A percentile compares a stretch with the other conserved stretches of the same genome.
Conservation (phyloP, 2,888 invertebrate genomes). For the Mythimna vitellina region DNA sequence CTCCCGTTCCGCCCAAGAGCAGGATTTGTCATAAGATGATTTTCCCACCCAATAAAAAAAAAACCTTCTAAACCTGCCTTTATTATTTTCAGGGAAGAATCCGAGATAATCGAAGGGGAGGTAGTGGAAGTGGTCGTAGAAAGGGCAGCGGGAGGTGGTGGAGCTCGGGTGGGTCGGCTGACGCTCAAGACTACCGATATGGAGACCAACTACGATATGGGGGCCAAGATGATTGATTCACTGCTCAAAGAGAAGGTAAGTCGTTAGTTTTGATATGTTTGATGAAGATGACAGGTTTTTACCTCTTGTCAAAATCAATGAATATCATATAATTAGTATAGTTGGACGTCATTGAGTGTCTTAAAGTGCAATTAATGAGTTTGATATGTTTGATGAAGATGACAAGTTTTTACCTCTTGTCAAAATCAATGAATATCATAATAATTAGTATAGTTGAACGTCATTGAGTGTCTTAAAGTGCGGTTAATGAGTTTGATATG, state of each 20-base stretch:
- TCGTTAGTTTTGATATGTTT: not conserved
- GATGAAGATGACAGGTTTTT: not conserved
- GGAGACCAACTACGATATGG: slow-evolving; percentile 99
- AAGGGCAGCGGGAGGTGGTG: slow-evolving; percentile 95
- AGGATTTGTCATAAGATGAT: no score
- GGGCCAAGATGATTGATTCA: slow-evolving; percentile 99
- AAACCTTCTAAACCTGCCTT: no score
- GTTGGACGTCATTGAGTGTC: not conserved
- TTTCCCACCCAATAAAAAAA: no score
- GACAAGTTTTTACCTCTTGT: not conserved
- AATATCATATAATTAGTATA: not conserved
- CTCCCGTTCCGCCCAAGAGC: no score
- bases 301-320: not conserved
- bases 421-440: not conserved
- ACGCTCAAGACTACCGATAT: slow-evolving; percentile 99
- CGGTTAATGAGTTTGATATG: not conserved
- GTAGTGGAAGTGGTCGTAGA: slow-evolving; percentile 99
- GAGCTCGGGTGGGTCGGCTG: slow-evolving; percentile 96
- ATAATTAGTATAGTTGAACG: not conserved
- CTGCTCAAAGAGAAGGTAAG: slow-evolving; percentile 97
- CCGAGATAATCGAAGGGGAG: slow-evolving; percentile 99
- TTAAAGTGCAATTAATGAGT: not conserved
- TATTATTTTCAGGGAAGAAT: slow-evolving; percentile 94
- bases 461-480: not conserved
- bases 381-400: slow-evolving; percentile 20